Percentiles rank a stretch among this genome's conserved stretches.
These are phyloP conservation scores for Plectropomus leopardus DNA, from an alignment of 2,113 vertebrate genomes.

Conservation along the genomic window DNA sequence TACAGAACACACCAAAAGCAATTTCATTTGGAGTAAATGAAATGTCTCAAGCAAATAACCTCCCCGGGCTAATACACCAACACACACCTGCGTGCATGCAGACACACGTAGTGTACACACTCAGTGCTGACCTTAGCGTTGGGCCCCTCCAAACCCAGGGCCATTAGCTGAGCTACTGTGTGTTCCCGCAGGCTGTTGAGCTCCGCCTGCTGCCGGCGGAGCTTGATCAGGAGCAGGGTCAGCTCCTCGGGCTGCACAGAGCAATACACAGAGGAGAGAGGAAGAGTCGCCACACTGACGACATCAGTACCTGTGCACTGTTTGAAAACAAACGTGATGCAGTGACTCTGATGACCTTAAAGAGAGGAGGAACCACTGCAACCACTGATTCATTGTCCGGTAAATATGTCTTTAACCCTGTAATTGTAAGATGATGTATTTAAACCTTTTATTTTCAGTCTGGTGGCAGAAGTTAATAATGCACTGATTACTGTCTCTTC, in stretches of 20 bases:
- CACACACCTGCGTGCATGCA: slow-evolving; percentile 66
- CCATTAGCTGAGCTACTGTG: slow-evolving; percentile 95
- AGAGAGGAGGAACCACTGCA: not conserved
- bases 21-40: slow-evolving; percentile 19
- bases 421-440: not conserved
- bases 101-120: slow-evolving; percentile 24
- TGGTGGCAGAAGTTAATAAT: not conserved
- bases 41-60: not conserved
- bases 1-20: slow-evolving; percentile 31
- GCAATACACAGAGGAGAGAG: slow-evolving; percentile 58
- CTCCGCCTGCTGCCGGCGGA: slow-evolving; percentile 97
- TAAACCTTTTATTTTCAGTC: not conserved
- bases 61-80: slow-evolving; percentile 52
- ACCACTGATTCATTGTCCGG: not conserved
- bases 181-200: slow-evolving; percentile 96
- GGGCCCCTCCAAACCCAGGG: slow-evolving; percentile 92
- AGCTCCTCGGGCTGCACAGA: slow-evolving; percentile 97
- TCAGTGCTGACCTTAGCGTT: slow-evolving; percentile 95
- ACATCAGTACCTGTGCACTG: not conserved
- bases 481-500: not conserved
- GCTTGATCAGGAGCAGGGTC: slow-evolving; percentile 98
- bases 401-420: not conserved
- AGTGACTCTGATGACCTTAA: not conserved
- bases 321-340: not conserved
- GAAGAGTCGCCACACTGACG: slow-evolving; percentile 29